phyloP scores from a whole-genome alignment of 1,140 invertebrate species.

The Plectus sambesii region DNA sequence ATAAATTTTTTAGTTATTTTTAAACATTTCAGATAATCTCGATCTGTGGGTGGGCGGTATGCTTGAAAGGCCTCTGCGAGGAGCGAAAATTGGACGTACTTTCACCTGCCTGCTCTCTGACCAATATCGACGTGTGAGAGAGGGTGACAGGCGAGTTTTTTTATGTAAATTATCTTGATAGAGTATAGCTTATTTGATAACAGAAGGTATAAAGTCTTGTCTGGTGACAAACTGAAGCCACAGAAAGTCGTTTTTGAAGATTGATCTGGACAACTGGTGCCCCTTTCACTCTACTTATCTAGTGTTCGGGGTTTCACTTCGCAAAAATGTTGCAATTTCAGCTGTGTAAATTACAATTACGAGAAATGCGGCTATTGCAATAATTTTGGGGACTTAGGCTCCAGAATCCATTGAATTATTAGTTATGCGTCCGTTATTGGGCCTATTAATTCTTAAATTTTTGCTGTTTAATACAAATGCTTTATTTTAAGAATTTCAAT shows the following conservation, averaged over 20 bases:
- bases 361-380: no score
- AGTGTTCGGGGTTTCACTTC: no score
- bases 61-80: constrained; percentile 24
- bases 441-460: background rate
- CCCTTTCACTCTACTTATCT: no score
- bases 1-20: no score
- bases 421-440: background rate
- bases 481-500: background rate
- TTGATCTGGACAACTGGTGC: no score
- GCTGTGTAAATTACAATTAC: no score
- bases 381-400: no score
- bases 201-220: no score
- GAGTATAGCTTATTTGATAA: no score
- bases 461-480: background rate
- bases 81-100: constrained; percentile 30
- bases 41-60: constrained; percentile 33
- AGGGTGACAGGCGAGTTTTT: constrained; percentile 27
- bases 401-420: no score
- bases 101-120: constrained; percentile 32
- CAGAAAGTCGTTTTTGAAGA: background rate
- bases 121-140: constrained; percentile 26
- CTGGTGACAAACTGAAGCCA: background rate
- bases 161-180: no score
- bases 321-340: no score
- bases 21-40: constrained; percentile 21